Base-by-base conservation (phyloP, 2,113 vertebrate species). In the Gymnobelideus leadbeateri region DNA sequence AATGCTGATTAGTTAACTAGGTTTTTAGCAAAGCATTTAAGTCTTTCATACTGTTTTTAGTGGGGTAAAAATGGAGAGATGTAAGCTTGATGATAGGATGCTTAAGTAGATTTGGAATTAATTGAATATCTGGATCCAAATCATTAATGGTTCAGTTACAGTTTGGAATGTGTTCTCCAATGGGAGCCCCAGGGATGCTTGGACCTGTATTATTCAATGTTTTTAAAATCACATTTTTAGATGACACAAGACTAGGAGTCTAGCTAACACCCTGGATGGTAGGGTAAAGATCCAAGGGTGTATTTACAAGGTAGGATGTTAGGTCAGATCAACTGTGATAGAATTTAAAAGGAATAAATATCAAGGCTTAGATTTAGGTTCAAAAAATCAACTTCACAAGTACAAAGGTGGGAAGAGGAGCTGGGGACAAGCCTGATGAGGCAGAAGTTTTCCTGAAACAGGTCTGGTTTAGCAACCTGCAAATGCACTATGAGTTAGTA, bases 121-220 rank as follows among this genome's bases (percentile, higher is more conserved):
- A 43, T 84, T 84, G 68, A 84, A 43, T 84, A 23, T 84, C n/a
- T 43, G n/a, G n/a, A 84, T 43, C 16, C 68, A 43, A 43, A 84
- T 84, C n/a, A 84, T 84, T 84, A 84, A 84, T 84, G n/a, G n/a
- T 43, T 84, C 68, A 84, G 19, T 84, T n/a, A 84, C 68, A 84
- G 16, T 43, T 84, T 84, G 68, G 68, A 84, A 84, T 19, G n/a
- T 43, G n/a, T 37, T 84, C 68, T 84, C 37, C 21, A 84, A 84
- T 84, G 16, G 37, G 68, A 23, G 68, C 68, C 68, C n/a, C 19
- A 23, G 68, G n/a, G 68, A 43, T 84, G n/a, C 7, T 84, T 84
- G 6, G n/a, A 84, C n/a, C 16, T 84, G 7, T 84, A 21, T 84
- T 21, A 43, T 84, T 84, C 1, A 43, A 23, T 84, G 28, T 43